These are phyloP conservation scores for Notamacropus eugenii DNA, from an alignment of 2,797 vertebrate species.

Conservation along the genomic window DNA sequence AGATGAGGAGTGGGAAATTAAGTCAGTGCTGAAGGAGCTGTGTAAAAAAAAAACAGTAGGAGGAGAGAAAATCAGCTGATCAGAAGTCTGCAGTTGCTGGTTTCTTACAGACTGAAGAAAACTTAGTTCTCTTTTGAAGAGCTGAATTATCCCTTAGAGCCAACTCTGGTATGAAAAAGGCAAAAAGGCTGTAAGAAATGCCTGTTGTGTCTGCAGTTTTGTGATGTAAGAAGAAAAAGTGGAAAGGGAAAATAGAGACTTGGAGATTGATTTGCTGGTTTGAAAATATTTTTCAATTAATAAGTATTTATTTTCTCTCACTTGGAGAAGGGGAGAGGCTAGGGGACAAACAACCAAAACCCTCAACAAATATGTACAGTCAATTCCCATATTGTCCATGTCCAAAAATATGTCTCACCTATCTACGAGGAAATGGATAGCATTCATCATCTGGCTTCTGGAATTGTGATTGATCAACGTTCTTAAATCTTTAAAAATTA, in stretches of 20 bases:
- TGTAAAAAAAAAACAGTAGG: neutral
- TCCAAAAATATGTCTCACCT: neutral
- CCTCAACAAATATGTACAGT: neutral
- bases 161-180: neutral
- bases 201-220: neutral
- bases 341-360: neutral
- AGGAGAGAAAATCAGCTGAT: neutral
- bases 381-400: neutral
- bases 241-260: neutral
- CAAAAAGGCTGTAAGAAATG: neutral
- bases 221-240: neutral
- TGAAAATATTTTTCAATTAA: neutral
- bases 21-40: neutral
- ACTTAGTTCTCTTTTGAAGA: neutral
- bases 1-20: neutral
- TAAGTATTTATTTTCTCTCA: neutral
- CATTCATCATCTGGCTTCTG: neutral
- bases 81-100: neutral
- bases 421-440: neutral
- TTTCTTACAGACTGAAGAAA: neutral
- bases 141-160: neutral
- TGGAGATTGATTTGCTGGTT: neutral
- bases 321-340: neutral
- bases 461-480: neutral
- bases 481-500: neutral